Evolutionary conservation across 2,797 vertebrate species (phyloP), one percentile per base, ranked within the genome.

Genomic region (Tenualosa ilisha): DNA sequence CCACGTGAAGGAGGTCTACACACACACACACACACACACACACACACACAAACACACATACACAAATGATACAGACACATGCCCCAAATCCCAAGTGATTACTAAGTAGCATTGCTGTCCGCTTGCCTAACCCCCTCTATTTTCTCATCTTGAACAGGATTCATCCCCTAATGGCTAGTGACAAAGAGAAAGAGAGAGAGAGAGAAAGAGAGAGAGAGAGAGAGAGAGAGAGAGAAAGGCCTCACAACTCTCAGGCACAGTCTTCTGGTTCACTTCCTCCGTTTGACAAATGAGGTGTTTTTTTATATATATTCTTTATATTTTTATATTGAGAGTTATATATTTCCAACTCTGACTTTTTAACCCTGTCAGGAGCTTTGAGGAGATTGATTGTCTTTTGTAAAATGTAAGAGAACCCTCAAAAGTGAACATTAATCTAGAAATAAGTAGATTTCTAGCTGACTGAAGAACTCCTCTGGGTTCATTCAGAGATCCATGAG

Each of bases 1-100:
- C 40, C 72, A 46, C 43, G 72, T 17, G 7, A 79, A 43, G 40
- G 72, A 79, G 72, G 72, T n/a, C 37, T 15, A 40, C 65, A 40
- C 15, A 40, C 65, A 72, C 65, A 72, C 31, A 72, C 65, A 40
- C 40, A 79, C 37, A 46, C 40, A 79, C 72, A 46, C 72, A 43
- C 68, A 75, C 68, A 75, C 68, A 75, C 68, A 75, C 68, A 75
- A 31, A 40, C 68, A 75, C 68, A 68, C 65, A 68, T 26, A 68
- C 65, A 68, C 65, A 68, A 26, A 68, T 6, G 8, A 61, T 13
- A 37, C 26, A 72, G 5, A 40, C 65, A 72, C n/a, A 72, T 72
- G 65, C 26, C 12, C 3, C 37, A 46, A 22, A 2, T 46, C 72
- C 72, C 72, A 20, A 43, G 72, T 43, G 15, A 79, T 40, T 40